Conservation (phyloP, 2,113 vertebrate genomes). For the Lagopus muta region DNA sequence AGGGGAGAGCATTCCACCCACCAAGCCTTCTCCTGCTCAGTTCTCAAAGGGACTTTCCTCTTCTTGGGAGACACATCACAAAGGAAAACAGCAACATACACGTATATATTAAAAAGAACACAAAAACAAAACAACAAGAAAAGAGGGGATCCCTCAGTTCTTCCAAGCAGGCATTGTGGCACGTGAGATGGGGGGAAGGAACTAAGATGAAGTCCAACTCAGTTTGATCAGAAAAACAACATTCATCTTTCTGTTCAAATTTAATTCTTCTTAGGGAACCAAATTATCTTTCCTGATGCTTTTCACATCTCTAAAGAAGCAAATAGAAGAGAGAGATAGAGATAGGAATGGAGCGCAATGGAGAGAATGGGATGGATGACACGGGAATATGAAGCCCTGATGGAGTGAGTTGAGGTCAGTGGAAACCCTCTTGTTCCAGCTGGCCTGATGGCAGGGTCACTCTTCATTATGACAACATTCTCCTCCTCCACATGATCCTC, state of each 20-base stretch:
- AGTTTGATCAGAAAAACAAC: neutral
- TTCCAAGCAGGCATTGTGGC: neutral
- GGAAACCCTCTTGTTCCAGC: neutral
- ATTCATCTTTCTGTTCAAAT: neutral
- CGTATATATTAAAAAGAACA: neutral
- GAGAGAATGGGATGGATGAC: neutral
- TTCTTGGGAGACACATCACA: neutral
- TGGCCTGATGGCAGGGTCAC: neutral
- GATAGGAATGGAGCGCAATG: neutral
- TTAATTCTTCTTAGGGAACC: neutral
- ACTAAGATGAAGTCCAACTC: neutral
- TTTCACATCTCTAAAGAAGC: neutral
- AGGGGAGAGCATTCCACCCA: neutral
- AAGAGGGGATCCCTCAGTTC: neutral
- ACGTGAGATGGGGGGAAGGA: neutral
- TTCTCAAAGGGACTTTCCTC: neutral
- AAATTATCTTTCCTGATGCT: neutral
- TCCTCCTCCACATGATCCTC: neutral
- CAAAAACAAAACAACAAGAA: neutral
- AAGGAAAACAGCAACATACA: neutral
- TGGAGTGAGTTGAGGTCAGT: neutral
- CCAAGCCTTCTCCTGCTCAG: neutral
- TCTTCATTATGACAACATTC: neutral
- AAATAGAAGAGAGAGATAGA: neutral
- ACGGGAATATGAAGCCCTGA: neutral